Percentiles rank a stretch among this genome's conserved stretches.
These are phyloP conservation scores for Nycticebus coucang DNA, from an alignment of 2,113 vertebrate species.

Conservation along the genomic window DNA sequence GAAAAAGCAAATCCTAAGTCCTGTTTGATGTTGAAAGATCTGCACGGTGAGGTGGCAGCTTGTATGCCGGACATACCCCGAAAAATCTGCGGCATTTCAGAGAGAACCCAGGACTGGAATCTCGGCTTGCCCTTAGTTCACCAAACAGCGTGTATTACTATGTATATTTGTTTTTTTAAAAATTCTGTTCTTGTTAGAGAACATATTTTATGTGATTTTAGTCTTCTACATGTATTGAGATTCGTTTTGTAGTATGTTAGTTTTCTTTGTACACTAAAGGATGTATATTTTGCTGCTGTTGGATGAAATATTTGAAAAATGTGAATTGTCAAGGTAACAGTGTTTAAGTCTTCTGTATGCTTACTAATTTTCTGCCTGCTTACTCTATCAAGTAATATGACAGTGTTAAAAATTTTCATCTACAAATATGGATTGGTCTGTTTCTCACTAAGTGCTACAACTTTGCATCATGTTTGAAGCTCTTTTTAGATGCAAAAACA, in stretches of 20 bases:
- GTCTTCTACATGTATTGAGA: neutral
- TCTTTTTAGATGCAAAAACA: neutral
- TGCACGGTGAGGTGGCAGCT: neutral
- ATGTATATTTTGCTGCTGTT: neutral
- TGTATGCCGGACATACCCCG: neutral
- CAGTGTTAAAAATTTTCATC: neutral
- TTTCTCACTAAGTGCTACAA: neutral
- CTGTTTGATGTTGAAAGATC: neutral
- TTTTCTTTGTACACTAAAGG: neutral
- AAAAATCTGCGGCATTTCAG: neutral
- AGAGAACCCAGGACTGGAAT: neutral
- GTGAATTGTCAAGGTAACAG: neutral
- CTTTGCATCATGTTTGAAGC: neutral
- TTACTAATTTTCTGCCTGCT: neutral
- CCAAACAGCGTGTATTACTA: neutral
- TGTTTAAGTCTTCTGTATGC: neutral
- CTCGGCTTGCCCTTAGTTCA: neutral
- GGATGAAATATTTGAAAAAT: neutral
- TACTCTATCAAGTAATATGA: neutral
- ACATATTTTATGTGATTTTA: neutral
- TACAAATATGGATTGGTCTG: neutral
- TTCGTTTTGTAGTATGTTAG: neutral
- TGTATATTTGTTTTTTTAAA: neutral
- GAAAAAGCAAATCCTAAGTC: neutral
- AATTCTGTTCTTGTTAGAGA: neutral